Conservation (phyloP, 2,888 invertebrate genomes). For the Macropis europaea region DNA sequence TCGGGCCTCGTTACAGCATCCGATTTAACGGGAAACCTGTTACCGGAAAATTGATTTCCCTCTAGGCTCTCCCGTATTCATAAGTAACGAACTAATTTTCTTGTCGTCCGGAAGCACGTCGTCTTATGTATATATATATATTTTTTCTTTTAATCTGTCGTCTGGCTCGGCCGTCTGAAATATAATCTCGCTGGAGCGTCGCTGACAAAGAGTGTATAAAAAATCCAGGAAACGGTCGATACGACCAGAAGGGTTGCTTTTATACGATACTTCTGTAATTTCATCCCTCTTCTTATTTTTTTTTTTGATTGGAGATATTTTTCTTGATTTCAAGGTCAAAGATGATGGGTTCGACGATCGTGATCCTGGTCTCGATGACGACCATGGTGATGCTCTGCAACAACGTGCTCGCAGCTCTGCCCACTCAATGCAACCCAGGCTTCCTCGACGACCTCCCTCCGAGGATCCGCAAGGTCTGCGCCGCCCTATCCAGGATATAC, state of each 20-base stretch:
- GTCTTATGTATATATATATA: no score
- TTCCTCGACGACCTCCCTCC: constrained; percentile 84
- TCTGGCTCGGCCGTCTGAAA: background rate
- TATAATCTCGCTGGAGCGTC: background rate
- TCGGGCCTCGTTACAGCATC: background rate
- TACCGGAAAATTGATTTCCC: constrained; percentile 25
- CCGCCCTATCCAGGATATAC: constrained; percentile 85
- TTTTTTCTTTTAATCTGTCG: background rate
- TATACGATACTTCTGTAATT: no score
- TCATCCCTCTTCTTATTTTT: no score
- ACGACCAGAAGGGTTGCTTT: no score
- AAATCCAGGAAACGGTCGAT: no score
- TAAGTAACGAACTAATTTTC: constrained; percentile 18
- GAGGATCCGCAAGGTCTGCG: constrained; percentile 84
- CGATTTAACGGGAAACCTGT: background rate
- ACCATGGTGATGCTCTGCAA: constrained; percentile 70
- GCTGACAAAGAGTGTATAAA: no score
- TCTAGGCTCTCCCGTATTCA: background rate
- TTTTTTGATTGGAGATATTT: background rate
- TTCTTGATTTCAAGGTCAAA: background rate
- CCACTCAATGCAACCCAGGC: constrained; percentile 83
- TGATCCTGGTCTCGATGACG: constrained; percentile 54
- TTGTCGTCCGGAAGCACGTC: background rate
- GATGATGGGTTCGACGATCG: constrained; percentile 39
- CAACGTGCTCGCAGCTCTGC: constrained; percentile 78